Conservation (phyloP, 2,797 vertebrate genomes). For the Danio albolineatus region DNA sequence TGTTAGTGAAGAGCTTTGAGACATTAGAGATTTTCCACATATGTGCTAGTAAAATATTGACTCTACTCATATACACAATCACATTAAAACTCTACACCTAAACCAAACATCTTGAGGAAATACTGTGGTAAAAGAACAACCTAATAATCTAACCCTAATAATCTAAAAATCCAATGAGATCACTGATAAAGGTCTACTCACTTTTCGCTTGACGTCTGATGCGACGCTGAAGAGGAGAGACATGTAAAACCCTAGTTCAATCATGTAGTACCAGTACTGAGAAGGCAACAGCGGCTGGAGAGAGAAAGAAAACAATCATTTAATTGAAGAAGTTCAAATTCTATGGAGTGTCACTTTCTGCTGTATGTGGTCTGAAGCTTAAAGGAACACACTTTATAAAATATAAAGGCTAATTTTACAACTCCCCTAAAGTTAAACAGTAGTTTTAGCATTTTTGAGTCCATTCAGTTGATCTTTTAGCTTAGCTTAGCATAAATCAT, state of each 20-base stretch:
- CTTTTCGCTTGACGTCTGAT: conserved; percentile 94
- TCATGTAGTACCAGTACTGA: conserved; percentile 92
- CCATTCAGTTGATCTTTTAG: no score
- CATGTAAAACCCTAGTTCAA: conserved; percentile 93
- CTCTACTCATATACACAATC: background rate
- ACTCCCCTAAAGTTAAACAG: no score
- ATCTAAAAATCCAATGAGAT: background rate
- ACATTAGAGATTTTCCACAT: background rate
- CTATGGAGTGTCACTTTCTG: background rate
- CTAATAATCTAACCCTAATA: no score
- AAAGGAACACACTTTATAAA: no score
- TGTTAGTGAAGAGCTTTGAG: background rate
- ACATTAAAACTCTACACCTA: background rate
- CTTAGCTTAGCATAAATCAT: no score
- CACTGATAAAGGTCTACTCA: conserved; percentile 73
- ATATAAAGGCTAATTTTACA: no score
- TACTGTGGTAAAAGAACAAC: background rate
- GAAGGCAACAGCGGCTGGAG: conserved; percentile 85
- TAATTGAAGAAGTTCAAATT: background rate
- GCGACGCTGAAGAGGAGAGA: conserved; percentile 93
- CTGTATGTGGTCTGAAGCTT: background rate
- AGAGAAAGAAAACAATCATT: background rate
- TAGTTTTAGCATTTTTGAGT: no score
- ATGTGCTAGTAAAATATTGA: conserved; percentile 11
- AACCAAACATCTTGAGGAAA: background rate